Conservation (phyloP, 2,113 vertebrate species). For the zebrafish (Danio rerio) region GRCz12tu NC_133199.1:37869001-37869500, state of each 20-base stretch:
- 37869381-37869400: conserved; percentile 78
- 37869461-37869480: neutral
- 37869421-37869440: conserved; percentile 78
- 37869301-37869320: conserved; percentile 83
- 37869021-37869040: too few species aligned
- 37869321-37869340: conserved; percentile 88
- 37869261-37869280: conserved; percentile 82
- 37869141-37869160: too few species aligned
- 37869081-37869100: too few species aligned
- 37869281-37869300: conserved; percentile 79
- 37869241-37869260: conserved; percentile 83
- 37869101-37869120: too few species aligned
- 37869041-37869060: too few species aligned
- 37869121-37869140: too few species aligned
- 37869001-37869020: too few species aligned
- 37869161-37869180: too few species aligned
- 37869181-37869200: conserved; percentile 4
- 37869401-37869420: conserved; percentile 88
- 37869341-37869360: conserved; percentile 84
- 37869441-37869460: neutral
- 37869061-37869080: too few species aligned
- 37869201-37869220: conserved; percentile 62
- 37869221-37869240: conserved; percentile 87
- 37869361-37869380: conserved; percentile 80
- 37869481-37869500: neutral